A percentile compares a stretch with the other conserved stretches of the same genome.
phyloP scores from a whole-genome alignment of 2,113 vertebrate genomes.

The Sapayoa aenigma region DNA sequence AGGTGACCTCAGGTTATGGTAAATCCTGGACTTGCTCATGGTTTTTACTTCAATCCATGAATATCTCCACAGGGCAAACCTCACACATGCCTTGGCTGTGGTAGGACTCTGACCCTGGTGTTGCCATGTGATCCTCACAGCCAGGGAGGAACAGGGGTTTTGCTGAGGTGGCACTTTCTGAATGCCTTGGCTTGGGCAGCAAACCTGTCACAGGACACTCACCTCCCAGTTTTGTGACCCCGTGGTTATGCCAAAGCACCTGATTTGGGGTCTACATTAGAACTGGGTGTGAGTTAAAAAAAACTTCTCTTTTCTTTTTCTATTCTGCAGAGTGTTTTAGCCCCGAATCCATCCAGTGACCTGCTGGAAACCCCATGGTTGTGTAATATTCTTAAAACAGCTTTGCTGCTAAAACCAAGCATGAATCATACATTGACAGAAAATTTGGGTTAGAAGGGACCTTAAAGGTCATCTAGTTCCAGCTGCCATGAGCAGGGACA shows the following conservation, averaged over 20 bases:
- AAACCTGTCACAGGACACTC: neutral
- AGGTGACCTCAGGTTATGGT: neutral
- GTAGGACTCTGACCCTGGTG: neutral
- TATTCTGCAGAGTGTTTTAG: neutral
- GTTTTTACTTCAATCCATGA: neutral
- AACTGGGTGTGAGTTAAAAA: neutral
- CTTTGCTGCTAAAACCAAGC: neutral
- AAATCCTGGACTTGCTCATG: neutral
- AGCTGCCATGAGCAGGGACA: neutral
- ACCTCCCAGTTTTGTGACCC: neutral
- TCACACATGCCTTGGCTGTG: neutral
- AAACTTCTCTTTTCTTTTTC: neutral
- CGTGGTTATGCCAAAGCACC: accelerated
- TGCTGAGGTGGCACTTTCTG: accelerated
- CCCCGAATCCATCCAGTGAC: neutral
- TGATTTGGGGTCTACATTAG: neutral
- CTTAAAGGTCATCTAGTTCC: neutral
- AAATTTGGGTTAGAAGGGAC: neutral
- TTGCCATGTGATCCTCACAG: neutral
- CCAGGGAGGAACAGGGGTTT: neutral
- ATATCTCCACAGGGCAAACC: neutral
- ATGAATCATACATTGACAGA: no score
- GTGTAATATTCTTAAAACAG: neutral
- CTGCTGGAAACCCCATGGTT: neutral
- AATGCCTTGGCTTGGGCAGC: neutral